Evolutionary conservation across 2,888 invertebrate species (phyloP).

Genomic region (Minunthozetes semirufus): DNA sequence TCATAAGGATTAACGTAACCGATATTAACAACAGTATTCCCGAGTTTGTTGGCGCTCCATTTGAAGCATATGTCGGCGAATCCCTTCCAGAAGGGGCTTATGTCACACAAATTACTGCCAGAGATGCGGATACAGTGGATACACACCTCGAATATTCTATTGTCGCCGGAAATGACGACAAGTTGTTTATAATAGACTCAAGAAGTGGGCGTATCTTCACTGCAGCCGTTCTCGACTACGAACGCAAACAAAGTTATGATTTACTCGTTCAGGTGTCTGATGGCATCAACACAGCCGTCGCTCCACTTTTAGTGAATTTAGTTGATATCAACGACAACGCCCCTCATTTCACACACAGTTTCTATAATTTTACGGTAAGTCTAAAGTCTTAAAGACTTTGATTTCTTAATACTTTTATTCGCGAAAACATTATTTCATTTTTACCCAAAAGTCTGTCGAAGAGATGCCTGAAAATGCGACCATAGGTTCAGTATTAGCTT

Average conservation of each 20-base stretch:
- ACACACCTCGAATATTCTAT: conserved; percentile 43
- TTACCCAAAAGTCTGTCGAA: conserved; percentile 39
- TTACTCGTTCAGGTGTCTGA: conserved; percentile 44
- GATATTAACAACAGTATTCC: conserved; percentile 44
- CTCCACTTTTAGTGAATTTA: conserved; percentile 43
- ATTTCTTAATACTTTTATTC: not conserved
- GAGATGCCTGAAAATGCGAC: conserved; percentile 43
- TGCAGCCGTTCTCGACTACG: conserved; percentile 44
- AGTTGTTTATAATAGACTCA: conserved; percentile 42
- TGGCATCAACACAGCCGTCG: conserved; percentile 44
- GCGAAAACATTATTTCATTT: not conserved
- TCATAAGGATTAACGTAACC: conserved; percentile 43
- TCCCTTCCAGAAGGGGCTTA: conserved; percentile 56
- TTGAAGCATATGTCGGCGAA: conserved; percentile 75
- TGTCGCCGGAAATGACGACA: conserved; percentile 44
- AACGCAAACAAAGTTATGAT: conserved; percentile 43
- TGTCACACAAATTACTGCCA: conserved; percentile 43
- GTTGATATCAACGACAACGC: conserved; percentile 44
- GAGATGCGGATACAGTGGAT: conserved; percentile 39
- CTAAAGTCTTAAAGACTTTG: not conserved
- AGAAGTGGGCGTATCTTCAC: conserved; percentile 42
- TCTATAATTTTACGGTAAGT: conserved; percentile 43
- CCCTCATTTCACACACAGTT: conserved; percentile 43
- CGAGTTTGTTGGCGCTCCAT: conserved; percentile 48
- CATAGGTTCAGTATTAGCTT: conserved; percentile 51